phyloP scores from a whole-genome alignment of 2,888 invertebrate species.

The Ametastegia equiseti region DNA sequence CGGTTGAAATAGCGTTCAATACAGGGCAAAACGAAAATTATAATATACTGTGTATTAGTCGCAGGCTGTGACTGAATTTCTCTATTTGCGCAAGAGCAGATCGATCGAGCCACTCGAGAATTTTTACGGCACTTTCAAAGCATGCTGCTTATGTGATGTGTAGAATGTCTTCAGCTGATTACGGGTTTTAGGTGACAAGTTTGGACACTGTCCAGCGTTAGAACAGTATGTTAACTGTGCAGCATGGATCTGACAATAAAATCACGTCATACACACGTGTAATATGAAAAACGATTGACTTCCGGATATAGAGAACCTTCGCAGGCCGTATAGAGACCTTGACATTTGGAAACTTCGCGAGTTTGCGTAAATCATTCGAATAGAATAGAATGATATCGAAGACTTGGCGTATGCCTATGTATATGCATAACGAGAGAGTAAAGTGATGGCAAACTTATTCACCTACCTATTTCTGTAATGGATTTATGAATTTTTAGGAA shows the following conservation, averaged over 20 bases:
- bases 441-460: not conserved
- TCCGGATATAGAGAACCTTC: not conserved
- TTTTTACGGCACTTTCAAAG: slow-evolving; percentile 36
- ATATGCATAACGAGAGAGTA: no score
- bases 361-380: not conserved
- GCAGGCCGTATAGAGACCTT: not conserved
- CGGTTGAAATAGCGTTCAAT: not conserved
- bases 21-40: not conserved
- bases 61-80: slow-evolving; percentile 16
- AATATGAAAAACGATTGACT: not conserved
- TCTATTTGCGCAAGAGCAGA: slow-evolving; percentile 37
- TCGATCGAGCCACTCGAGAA: not conserved
- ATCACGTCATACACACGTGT: not conserved
- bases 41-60: not conserved
- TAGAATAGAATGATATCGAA: slow-evolving; percentile 5
- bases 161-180: not conserved
- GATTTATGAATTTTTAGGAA: not conserved
- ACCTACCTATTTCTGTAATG: not conserved
- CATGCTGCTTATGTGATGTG: not conserved
- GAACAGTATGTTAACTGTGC: slow-evolving; percentile 8
- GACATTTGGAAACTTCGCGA: slow-evolving; percentile 1
- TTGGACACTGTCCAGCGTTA: slow-evolving; percentile 37
- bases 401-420: not conserved
- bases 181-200: slow-evolving; percentile 32
- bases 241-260: not conserved